Evolutionary conservation across 2,888 invertebrate genomes (phyloP).

Genomic region (Catotricha subobsoleta): DNA sequence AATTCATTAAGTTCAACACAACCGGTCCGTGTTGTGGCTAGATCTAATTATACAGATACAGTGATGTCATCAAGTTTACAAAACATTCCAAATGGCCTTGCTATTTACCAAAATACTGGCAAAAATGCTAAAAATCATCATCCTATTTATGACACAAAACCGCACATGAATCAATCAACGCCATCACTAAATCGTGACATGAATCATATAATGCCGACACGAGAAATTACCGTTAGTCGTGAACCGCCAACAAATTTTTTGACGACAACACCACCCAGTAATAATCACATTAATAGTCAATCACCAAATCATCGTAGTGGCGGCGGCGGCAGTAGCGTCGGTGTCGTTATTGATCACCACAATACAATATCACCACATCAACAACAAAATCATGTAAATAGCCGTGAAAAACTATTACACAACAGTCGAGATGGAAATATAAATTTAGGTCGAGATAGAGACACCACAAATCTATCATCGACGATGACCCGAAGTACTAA

Average conservation of each 20-base stretch:
- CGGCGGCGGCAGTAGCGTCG: constrained; percentile 8
- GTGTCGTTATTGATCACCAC: constrained; percentile 9
- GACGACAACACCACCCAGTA: constrained; percentile 2
- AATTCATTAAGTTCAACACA: constrained; percentile 2
- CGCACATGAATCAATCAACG: constrained; percentile 15
- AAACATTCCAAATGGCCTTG: constrained; percentile 29
- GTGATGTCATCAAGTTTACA: constrained; percentile 30
- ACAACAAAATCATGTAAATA: constrained; percentile 9
- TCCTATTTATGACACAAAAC: constrained; percentile 12
- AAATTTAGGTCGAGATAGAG: not conserved
- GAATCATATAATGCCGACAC: constrained; percentile 6
- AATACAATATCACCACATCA: constrained; percentile 4
- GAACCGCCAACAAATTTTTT: constrained; percentile 11
- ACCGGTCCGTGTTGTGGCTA: constrained; percentile 18
- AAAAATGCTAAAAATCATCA: constrained; percentile 6
- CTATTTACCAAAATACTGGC: constrained; percentile 16
- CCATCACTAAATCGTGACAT: constrained; percentile 10
- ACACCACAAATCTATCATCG: not conserved
- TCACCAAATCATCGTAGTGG: constrained; percentile 6
- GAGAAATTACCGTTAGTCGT: constrained; percentile 11
- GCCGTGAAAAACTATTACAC: constrained; percentile 4
- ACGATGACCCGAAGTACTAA: not conserved
- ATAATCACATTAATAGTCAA: constrained; percentile 2
- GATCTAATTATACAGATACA: constrained; percentile 27
- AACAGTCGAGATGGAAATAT: not conserved